A percentile compares a stretch with the other conserved stretches of the same genome.
These are phyloP conservation scores for Oreochromis niloticus DNA, from an alignment of 2,113 vertebrate genomes.

Conservation along the genomic window DNA sequence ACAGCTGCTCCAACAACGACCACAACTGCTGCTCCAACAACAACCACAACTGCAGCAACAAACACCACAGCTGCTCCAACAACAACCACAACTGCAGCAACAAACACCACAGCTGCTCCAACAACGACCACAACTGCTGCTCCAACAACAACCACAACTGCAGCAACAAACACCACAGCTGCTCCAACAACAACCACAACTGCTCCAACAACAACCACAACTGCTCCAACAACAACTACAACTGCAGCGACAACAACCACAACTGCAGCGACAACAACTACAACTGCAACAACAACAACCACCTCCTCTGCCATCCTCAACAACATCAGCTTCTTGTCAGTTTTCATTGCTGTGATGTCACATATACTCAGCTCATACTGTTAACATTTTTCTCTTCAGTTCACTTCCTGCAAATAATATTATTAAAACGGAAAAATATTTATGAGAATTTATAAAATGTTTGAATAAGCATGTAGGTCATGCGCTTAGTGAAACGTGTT, in stretches of 20 bases:
- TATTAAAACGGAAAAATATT: background rate
- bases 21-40: background rate
- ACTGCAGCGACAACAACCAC: too few relatives aligned
- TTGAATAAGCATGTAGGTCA: background rate
- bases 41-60: fast-evolving
- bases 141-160: fast-evolving
- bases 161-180: too few relatives aligned
- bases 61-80: fast-evolving
- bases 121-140: fast-evolving
- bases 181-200: too few relatives aligned
- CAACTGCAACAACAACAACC: too few relatives aligned
- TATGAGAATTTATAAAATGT: background rate
- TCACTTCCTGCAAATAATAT: background rate
- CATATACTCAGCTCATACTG: too few relatives aligned
- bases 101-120: fast-evolving
- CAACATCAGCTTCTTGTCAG: too few relatives aligned
- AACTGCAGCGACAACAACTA: too few relatives aligned
- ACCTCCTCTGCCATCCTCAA: too few relatives aligned
- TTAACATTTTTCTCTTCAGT: background rate
- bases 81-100: fast-evolving
- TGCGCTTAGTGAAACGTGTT: too few relatives aligned
- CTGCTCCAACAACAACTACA: too few relatives aligned
- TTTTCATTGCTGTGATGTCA: too few relatives aligned
- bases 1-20: fast-evolving
- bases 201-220: too few relatives aligned